Evolutionary conservation across 2,113 vertebrate genomes (phyloP), one percentile per base, ranked within the genome.

Genomic region (Eleginops maclovinus): DNA sequence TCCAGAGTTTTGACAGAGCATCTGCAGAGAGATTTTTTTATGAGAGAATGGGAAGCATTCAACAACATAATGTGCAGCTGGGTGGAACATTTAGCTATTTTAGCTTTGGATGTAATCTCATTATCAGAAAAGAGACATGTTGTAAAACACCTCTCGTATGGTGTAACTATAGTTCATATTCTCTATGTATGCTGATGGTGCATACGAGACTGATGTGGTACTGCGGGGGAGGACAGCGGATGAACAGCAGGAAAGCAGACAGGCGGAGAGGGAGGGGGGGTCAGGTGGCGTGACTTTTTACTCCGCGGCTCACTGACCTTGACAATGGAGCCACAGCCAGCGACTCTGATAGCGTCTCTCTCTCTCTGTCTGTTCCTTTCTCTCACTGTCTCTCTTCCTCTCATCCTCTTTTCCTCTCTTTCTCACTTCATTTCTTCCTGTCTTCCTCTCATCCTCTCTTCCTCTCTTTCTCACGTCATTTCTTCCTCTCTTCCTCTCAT

Each of bases 281-380:
- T 83, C 82, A 85, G 83, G 81, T 88, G 85, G 75, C 72, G 81
- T 84, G 88, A 85, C 83, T 89, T 90, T 89, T 87, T 86, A 88
- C 87, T 86, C 82, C n/a, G 75, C 63, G 12, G 64, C 89, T 92
- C 75, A 73, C 86, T 91, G 92, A 94, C 91, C 89, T 93, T 93
- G 92, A 93, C 91, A 89, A 82, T 91, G 89, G 74, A 88, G 82
- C 81, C 85, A 67, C 83, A 77, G 83, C 73, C 65, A 77, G 84
- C 55, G 36, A 87, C 83, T 89, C 64, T 21, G 81, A 75, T 83
- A 85, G 81, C 31, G 22, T 81, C 69, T 72, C 65, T 62, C 46
- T 70, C 67, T 54, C 74, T 73, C 53, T 31, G 47, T 9, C 66
- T 81, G 59, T 75, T 43, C 71, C 53, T 22, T 56, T 71, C 54